phyloP scores from a whole-genome alignment of 2,888 invertebrate species.

The Drosophila merina region DNA sequence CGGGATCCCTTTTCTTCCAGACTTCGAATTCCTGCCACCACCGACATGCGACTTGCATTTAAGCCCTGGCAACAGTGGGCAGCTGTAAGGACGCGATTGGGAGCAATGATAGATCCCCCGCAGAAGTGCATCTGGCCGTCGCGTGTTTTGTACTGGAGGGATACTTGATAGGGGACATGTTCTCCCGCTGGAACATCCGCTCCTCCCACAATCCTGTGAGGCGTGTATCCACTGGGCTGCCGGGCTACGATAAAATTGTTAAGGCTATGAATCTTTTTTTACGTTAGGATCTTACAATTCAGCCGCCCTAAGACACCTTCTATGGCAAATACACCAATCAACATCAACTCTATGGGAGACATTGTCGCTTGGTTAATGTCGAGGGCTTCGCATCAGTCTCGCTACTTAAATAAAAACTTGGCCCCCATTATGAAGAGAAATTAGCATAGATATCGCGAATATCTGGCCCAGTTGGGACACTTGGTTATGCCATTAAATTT shows the following conservation, averaged over 20 bases:
- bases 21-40: conserved; percentile 77
- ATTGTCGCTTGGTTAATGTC: conserved; percentile 49
- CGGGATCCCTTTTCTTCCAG: conserved; percentile 56
- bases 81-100: conserved; percentile 80
- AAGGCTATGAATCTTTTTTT: not conserved
- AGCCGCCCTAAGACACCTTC: conserved; percentile 25
- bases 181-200: conserved; percentile 63
- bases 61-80: conserved; percentile 81
- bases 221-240: conserved; percentile 38
- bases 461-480: conserved; percentile 23
- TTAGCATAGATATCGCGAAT: conserved; percentile 64
- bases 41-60: conserved; percentile 64
- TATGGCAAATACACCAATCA: conserved; percentile 25
- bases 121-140: conserved; percentile 77
- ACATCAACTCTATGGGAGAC: conserved; percentile 41
- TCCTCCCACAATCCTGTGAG: conserved; percentile 79
- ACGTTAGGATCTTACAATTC: conserved; percentile 53
- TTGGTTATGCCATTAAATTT: conserved; percentile 69
- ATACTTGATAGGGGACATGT: conserved; percentile 82
- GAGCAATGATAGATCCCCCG: conserved; percentile 81
- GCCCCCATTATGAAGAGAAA: conserved; percentile 42
- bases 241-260: conserved; percentile 37
- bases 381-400: not conserved
- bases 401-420: conserved; percentile 10
- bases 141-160: conserved; percentile 71